Percentiles rank a stretch among this genome's conserved stretches.
These are phyloP conservation scores for Drosophila equinoxialis DNA, from an alignment of 1,140 invertebrate species.

Conservation along the genomic window DNA sequence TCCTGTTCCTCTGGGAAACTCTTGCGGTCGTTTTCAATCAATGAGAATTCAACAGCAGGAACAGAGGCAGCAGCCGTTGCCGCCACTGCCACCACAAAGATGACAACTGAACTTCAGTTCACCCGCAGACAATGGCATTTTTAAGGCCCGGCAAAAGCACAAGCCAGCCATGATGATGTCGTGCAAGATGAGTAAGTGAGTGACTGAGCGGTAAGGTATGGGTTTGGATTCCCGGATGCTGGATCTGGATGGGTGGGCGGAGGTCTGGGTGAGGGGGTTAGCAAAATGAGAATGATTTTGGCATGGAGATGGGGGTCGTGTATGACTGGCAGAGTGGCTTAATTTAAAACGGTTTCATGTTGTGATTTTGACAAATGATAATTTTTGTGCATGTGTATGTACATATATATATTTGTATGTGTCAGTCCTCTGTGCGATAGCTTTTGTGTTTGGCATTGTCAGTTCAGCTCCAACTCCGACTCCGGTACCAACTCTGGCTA, in stretches of 20 bases:
- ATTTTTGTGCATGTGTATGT: conserved; percentile 55
- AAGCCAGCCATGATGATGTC: conserved; percentile 26
- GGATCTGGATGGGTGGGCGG: background rate
- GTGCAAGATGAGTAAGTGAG: conserved; percentile 9
- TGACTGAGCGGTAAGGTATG: background rate
- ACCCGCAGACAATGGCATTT: conserved; percentile 73
- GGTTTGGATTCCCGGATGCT: conserved; percentile 5
- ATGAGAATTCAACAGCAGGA: conserved; percentile 67
- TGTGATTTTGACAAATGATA: conserved; percentile 80
- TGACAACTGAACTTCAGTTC: conserved; percentile 76
- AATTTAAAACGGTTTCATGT: conserved; percentile 80
- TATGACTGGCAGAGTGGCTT: conserved; percentile 65
- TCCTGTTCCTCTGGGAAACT: background rate
- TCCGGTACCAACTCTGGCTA: background rate
- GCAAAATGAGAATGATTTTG: background rate
- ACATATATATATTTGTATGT: conserved; percentile 20
- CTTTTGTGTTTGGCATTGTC: conserved; percentile 72
- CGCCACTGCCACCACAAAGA: conserved; percentile 48
- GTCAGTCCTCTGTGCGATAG: conserved; percentile 47
- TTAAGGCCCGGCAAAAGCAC: conserved; percentile 57
- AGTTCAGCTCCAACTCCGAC: conserved; percentile 10
- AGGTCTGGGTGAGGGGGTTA: background rate
- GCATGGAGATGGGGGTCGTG: background rate
- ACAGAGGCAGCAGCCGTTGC: conserved; percentile 44
- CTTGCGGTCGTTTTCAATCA: conserved; percentile 69